A percentile compares a stretch with the other conserved stretches of the same genome.
Conservation (phyloP, 2,888 invertebrate genomes). For the Lasioglossum malachurum region DNA sequence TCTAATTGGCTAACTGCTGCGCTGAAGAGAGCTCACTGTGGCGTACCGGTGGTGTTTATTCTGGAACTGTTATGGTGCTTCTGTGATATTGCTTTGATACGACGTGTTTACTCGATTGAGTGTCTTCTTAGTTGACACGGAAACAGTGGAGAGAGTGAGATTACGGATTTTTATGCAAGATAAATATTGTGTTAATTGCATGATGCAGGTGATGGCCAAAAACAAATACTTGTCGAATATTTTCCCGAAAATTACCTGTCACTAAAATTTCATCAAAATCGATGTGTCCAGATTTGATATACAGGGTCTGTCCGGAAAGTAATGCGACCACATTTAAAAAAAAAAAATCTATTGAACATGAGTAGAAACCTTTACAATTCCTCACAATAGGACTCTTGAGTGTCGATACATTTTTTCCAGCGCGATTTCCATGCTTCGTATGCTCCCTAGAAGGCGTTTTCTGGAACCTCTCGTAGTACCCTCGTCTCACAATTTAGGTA, state of each 20-base stretch:
- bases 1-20: constrained; percentile 4
- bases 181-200: neutral
- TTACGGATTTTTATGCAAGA: neutral
- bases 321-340: too few species aligned
- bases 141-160: neutral
- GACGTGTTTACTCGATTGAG: neutral
- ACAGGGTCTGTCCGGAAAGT: too few species aligned
- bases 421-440: too few species aligned
- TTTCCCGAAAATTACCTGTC: neutral
- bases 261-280: neutral
- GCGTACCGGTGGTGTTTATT: too few species aligned
- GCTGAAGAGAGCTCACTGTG: neutral
- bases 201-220: neutral
- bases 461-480: too few species aligned
- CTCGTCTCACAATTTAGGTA: neutral
- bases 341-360: too few species aligned
- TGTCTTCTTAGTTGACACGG: neutral
- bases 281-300: neutral
- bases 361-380: too few species aligned
- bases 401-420: too few species aligned
- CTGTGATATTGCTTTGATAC: neutral
- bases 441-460: too few species aligned
- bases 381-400: too few species aligned
- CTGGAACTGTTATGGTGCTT: neutral
- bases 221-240: too few species aligned